Base-by-base conservation (phyloP, 1,140 invertebrate genomes). In the Carposina sasakii region DNA sequence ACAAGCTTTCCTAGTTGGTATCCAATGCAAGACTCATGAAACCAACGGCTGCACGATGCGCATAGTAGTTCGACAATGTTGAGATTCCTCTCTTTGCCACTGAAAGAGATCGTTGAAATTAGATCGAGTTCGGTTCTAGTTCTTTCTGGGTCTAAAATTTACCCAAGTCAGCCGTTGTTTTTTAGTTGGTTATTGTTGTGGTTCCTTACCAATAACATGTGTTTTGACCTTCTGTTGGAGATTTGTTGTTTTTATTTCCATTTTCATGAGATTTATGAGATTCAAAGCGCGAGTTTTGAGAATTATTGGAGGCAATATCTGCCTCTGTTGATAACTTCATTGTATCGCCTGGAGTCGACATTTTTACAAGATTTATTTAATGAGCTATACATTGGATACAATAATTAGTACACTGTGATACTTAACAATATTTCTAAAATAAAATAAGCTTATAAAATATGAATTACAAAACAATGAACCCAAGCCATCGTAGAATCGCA, bases 61-160 rank as follows among this genome's bases (percentile, higher is more conserved):
- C 97, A 98, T 37, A 97, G 86, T 17, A 98, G 72, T 85, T 98
- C 97, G 1, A 92, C 91, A 50, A 95, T 91, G 66, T 96, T 96
- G 1, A 97, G 85, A 78, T 97, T 97, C 50, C 97, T 87, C 21
- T 96, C 94, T 85, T 97, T 97, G 6, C 94, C 95, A 87, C 97
- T 97, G 71, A 55, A 88, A 87, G 52, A 33, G 31, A 33, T 17
- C 6, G 33, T 44, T 8, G 26, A 43, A 10, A 44, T 15, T 34
- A 17, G 48, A 50, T 23, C n/a, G 16, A 48, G n/a, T 22, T 22
- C 5, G 10, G 19, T 46, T 16, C 4, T 13, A 34, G 8, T 22
- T 10, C 19, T 34, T 22, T 34, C n/a, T 19, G 15, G 8, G n/a
- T n/a, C n/a, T n/a, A n/a, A n/a, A n/a, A n/a, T n/a, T n/a, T n/a